phyloP scores from a whole-genome alignment of 2,113 vertebrate species.

The Spea bombifrons region DNA sequence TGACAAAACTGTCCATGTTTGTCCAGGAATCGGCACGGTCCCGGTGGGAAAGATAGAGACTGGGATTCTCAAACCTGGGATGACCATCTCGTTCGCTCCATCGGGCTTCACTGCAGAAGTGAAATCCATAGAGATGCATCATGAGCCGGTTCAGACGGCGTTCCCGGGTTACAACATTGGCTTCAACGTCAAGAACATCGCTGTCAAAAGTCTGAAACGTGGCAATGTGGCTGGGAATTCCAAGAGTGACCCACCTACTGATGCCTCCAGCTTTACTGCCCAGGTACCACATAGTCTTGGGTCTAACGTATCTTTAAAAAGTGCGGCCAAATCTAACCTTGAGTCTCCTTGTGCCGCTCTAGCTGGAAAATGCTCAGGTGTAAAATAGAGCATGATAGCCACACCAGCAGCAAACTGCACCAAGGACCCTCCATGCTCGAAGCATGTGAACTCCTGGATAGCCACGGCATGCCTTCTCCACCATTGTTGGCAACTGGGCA shows the following conservation, averaged over 20 bases:
- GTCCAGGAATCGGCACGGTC: conserved; percentile 64
- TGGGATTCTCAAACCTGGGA: conserved; percentile 72
- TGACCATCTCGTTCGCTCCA: conserved; percentile 67
- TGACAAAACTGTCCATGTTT: not conserved
- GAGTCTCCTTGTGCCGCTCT: too few relatives aligned
- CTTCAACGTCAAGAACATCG: conserved; percentile 71
- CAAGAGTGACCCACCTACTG: conserved; percentile 70
- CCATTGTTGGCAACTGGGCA: too few relatives aligned
- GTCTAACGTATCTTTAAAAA: not conserved
- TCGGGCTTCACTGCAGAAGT: conserved; percentile 67
- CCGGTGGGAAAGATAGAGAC: conserved; percentile 67
- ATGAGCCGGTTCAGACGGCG: conserved; percentile 62
- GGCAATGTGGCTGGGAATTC: conserved; percentile 68
- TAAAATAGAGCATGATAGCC: too few relatives aligned
- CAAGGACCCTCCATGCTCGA: too few relatives aligned
- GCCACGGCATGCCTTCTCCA: too few relatives aligned
- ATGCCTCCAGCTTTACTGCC: conserved; percentile 66
- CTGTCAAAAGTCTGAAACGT: conserved; percentile 67
- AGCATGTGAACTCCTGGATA: too few relatives aligned
- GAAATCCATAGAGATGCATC: conserved; percentile 70
- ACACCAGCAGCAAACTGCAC: too few relatives aligned
- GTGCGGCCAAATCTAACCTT: too few relatives aligned
- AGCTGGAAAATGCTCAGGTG: too few relatives aligned
- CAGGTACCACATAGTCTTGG: conserved; percentile 60
- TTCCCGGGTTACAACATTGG: conserved; percentile 69